Percentiles rank a stretch among this genome's conserved stretches.
phyloP scores from a whole-genome alignment of 2,888 invertebrate genomes.

The Drosophila niveifrons region DNA sequence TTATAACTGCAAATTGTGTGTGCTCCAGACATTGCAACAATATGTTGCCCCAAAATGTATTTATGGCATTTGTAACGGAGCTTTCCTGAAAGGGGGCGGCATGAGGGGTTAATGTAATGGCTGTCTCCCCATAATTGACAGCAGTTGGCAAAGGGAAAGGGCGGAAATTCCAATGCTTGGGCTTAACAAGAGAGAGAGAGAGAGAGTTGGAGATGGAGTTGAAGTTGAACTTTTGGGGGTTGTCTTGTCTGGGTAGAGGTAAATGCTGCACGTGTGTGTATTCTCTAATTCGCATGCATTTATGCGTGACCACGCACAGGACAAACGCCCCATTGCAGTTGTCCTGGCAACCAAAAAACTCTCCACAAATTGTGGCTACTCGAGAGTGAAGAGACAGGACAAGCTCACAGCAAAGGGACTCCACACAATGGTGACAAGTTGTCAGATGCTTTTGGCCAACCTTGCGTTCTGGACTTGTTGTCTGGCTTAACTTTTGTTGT shows the following conservation, averaged over 20 bases:
- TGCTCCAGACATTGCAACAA: conserved; percentile 71
- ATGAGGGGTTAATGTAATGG: conserved; percentile 46
- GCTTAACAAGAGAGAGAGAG: conserved; percentile 8
- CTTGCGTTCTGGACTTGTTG: conserved; percentile 42
- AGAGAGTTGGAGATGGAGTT: background rate
- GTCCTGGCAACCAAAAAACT: conserved; percentile 49
- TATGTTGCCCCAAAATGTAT: conserved; percentile 72
- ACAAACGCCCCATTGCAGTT: conserved; percentile 31
- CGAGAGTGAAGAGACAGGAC: conserved; percentile 11
- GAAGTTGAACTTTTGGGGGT: background rate
- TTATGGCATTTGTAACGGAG: conserved; percentile 58
- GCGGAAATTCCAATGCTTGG: conserved; percentile 72
- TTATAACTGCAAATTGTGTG: conserved; percentile 58
- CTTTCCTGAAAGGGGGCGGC: background rate
- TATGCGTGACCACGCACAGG: conserved; percentile 77
- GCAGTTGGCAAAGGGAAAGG: conserved; percentile 33
- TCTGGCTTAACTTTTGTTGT: conserved; percentile 81
- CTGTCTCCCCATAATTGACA: conserved; percentile 52
- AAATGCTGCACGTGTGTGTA: conserved; percentile 59
- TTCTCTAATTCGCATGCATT: conserved; percentile 81
- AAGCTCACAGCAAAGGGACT: background rate
- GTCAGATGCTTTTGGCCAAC: conserved; percentile 53
- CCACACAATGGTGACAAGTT: conserved; percentile 60
- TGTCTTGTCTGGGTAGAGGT: background rate
- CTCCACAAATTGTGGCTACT: conserved; percentile 56